These are phyloP conservation scores for Mormyrus hasselquistii DNA, from an alignment of 2,797 vertebrate genomes.

Conservation along the genomic window DNA sequence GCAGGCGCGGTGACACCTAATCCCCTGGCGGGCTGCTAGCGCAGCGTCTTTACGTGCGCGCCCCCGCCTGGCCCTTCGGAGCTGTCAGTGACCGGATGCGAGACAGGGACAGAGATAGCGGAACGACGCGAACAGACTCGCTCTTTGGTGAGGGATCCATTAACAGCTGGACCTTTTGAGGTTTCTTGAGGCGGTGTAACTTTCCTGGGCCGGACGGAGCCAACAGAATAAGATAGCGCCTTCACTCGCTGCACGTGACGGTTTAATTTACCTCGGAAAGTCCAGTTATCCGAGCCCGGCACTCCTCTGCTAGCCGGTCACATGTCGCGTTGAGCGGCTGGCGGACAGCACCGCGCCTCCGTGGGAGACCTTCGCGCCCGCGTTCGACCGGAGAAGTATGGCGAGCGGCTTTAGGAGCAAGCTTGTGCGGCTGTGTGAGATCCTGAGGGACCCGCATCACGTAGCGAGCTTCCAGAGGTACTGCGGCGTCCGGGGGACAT, in stretches of 20 bases:
- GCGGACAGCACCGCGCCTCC: background rate
- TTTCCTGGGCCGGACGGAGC: background rate
- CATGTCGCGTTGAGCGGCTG: conserved; percentile 5
- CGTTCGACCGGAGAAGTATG: conserved; percentile 36
- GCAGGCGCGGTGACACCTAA: conserved; percentile 15
- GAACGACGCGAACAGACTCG: background rate
- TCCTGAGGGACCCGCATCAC: conserved; percentile 74
- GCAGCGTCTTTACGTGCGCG: conserved; percentile 30
- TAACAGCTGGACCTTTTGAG: background rate
- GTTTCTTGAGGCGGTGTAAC: background rate
- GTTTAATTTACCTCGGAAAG: conserved; percentile 8
- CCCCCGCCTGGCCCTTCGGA: conserved; percentile 16
- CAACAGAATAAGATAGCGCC: background rate
- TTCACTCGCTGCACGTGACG: background rate
- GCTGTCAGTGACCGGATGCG: conserved; percentile 41
- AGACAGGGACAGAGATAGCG: conserved; percentile 15
- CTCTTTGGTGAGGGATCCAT: background rate
- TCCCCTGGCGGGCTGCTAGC: background rate
- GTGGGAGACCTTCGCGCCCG: background rate
- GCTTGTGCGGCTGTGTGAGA: conserved; percentile 38
- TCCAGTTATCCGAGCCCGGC: background rate
- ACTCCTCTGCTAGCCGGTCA: conserved; percentile 27
- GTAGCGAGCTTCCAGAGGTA: conserved; percentile 82
- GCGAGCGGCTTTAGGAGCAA: conserved; percentile 17
- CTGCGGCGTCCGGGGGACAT: conserved; percentile 72